phyloP scores from a whole-genome alignment of 2,888 invertebrate genomes.

The Clistopyga incitator region DNA sequence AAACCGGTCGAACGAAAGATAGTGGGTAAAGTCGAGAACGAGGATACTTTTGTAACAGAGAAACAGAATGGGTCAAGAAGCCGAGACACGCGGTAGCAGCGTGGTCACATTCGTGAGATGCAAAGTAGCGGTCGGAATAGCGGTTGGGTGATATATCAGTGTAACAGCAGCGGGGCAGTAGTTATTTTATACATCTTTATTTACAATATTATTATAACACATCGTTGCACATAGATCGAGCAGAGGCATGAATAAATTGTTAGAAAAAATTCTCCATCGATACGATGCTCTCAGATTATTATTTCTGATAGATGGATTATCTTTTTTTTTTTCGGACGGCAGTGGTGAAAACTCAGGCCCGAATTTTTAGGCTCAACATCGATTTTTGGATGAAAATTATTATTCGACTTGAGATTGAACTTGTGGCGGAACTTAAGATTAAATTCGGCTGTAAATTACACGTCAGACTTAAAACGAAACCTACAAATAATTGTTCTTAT shows the following conservation, averaged over 20 bases:
- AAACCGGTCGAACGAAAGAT: conserved; percentile 70
- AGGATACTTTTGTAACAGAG: conserved; percentile 79
- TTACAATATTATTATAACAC: conserved; percentile 76
- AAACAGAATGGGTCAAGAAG: conserved; percentile 72
- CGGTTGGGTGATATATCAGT: conserved; percentile 4
- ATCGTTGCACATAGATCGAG: conserved; percentile 56
- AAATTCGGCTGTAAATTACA: background rate
- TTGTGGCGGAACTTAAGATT: too few species aligned
- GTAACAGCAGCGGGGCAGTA: conserved; percentile 18
- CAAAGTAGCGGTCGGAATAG: conserved; percentile 24
- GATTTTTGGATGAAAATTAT: background rate
- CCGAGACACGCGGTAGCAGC: conserved; percentile 7
- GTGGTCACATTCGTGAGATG: conserved; percentile 45
- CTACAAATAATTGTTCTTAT: too few species aligned
- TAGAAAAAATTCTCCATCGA: conserved; percentile 71
- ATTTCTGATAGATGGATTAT: conserved; percentile 37
- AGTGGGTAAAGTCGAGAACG: conserved; percentile 77
- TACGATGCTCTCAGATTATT: conserved; percentile 52
- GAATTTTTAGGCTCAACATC: background rate
- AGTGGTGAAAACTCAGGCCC: conserved; percentile 55
- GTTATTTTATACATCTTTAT: conserved; percentile 73
- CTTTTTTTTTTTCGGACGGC: conserved; percentile 72
- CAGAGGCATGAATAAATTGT: conserved; percentile 4
- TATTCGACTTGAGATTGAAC: background rate
- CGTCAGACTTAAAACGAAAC: background rate